phyloP scores from a whole-genome alignment of 2,113 vertebrate genomes.

The Aleadryas rufinucha region DNA sequence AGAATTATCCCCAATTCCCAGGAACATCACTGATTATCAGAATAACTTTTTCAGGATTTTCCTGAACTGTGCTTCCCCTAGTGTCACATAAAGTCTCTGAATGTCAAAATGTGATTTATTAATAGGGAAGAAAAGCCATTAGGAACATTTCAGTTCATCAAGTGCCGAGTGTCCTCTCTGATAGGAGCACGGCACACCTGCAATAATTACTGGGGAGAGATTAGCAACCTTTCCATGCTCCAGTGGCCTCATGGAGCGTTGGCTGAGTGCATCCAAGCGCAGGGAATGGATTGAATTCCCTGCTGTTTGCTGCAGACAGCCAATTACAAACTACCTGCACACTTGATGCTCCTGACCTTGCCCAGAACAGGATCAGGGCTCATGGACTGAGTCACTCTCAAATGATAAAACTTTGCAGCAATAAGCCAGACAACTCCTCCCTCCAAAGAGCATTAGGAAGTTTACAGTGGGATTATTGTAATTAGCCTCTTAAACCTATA shows the following conservation, averaged over 20 bases:
- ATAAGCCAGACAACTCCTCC: not conserved
- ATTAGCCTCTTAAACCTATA: not conserved
- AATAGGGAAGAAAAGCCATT: not conserved
- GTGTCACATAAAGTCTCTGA: not conserved
- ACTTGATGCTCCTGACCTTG: slow-evolving; percentile 11
- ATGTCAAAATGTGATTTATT: not conserved
- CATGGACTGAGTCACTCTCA: not conserved
- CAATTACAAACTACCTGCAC: not conserved
- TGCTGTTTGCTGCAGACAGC: not conserved
- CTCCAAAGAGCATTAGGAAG: not conserved
- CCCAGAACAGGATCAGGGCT: not conserved
- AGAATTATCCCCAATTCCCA: not conserved
- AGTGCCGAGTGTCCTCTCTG: not conserved
- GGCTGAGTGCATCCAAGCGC: not conserved
- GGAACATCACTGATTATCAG: not conserved
- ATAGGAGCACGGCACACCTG: not conserved
- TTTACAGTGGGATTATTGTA: not conserved
- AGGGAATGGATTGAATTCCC: slow-evolving; percentile 21
- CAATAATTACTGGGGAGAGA: not conserved
- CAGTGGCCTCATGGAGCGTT: not conserved
- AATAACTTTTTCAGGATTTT: not conserved
- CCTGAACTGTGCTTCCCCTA: not conserved
- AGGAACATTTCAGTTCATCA: not conserved
- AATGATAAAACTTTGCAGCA: not conserved
- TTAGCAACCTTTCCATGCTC: not conserved